Base-by-base conservation (phyloP, 2,797 vertebrate genomes). In the Sus cebifrons region DNA sequence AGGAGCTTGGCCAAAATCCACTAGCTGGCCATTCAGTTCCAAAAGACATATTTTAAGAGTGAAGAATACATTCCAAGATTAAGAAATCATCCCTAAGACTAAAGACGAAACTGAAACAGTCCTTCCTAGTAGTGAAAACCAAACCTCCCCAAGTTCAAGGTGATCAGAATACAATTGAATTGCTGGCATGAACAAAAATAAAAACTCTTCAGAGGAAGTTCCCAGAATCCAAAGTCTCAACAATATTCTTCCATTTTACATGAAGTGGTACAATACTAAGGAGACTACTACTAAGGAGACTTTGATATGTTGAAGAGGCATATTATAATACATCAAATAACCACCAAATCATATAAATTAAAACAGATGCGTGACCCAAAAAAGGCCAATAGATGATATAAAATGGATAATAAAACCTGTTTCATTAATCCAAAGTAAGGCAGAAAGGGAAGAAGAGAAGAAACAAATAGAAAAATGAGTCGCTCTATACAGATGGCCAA, bases 161-260 rank as follows among this genome's bases (percentile, higher is more conserved):
- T 87, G 7, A 81, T 60, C 23, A 40, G 60, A 14, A n/a, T 78
- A 49, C 27, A 93, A 82, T 73, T 25, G 93, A 91, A 93, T 54
- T 68, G 1, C 32, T 78, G 14, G 44, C 8, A 62, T 58, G 20
- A 58, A 78, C 52, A 89, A 89, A 89, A 82, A 36, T 56, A 32
- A 79, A 91, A 88, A 88, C 44, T 91, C 56, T 91, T 85, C 27
- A 77, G 6, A 85, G 58, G 15, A 82, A 82, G 29, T 71, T 96
- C 89, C 23, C 68, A 95, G 52, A 95, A 92, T 83, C 27, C 36
- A 71, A 64, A 89, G 5, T 56, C 15, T 82, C 44, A 68, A 44
- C 21, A 68, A 92, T 78, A 32, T 58, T 68, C 21, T 54, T 68
- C 70, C 54, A 75, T 85, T 77, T 86, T 32, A 73, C 25, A 82